Evolutionary conservation across 1,140 invertebrate species (phyloP).

Genomic region (Papilio glaucus): DNA sequence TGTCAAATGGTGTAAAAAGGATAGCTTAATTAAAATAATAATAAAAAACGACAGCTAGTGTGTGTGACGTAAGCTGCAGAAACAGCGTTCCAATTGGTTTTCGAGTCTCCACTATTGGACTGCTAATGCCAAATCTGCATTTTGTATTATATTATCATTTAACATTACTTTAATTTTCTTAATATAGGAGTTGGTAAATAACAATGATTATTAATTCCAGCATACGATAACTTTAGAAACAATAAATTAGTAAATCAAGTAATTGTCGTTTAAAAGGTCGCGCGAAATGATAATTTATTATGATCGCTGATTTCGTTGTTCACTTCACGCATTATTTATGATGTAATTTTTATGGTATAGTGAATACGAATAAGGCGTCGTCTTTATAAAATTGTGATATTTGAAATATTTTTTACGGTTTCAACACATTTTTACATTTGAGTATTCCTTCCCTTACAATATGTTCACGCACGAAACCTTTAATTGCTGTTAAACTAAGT

Average conservation of each 20-base stretch:
- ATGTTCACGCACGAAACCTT: too few relatives aligned
- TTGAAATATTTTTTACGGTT: not conserved
- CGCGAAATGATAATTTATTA: conserved; percentile 2
- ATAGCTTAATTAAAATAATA: too few relatives aligned
- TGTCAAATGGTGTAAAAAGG: too few relatives aligned
- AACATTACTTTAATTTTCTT: not conserved
- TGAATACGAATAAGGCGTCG: too few relatives aligned
- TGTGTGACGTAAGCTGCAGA: too few relatives aligned
- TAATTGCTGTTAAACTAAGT: too few relatives aligned
- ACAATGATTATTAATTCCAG: not conserved
- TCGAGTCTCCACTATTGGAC: too few relatives aligned
- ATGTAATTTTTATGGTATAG: conserved; percentile 4
- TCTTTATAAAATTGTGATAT: not conserved
- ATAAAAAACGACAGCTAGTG: too few relatives aligned
- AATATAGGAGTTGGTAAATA: not conserved
- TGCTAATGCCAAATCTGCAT: too few relatives aligned
- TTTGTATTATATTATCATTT: too few relatives aligned
- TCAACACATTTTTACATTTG: not conserved
- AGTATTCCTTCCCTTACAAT: not conserved
- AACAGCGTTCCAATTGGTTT: too few relatives aligned
- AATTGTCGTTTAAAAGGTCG: conserved; percentile 4
- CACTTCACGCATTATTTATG: not conserved
- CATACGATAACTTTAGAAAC: not conserved
- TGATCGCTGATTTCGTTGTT: not conserved
- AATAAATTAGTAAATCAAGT: not conserved